These are phyloP conservation scores for Lobophora halterata DNA, from an alignment of 2,888 invertebrate genomes.

Conservation along the genomic window DNA sequence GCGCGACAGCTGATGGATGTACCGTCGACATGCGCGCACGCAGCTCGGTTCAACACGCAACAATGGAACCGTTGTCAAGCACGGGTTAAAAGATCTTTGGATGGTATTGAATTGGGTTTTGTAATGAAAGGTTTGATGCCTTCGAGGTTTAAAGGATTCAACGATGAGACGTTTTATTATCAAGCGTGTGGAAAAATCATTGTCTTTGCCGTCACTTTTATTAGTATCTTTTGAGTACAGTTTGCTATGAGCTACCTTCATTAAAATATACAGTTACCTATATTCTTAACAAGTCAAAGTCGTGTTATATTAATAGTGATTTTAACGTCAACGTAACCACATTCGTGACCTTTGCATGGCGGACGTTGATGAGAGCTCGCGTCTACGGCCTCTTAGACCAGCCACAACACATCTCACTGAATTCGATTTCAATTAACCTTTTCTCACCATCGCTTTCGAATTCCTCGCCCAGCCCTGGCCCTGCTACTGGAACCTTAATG, in stretches of 20 bases:
- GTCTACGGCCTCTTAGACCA: not conserved
- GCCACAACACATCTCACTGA: slow-evolving; percentile 5
- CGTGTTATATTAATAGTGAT: no score
- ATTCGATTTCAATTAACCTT: slow-evolving; percentile 26
- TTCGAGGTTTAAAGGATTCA: not conserved
- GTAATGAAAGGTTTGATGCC: no score
- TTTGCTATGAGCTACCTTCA: no score
- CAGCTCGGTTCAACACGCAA: slow-evolving; percentile 1
- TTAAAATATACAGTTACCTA: no score
- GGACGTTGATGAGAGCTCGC: no score
- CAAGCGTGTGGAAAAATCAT: no score
- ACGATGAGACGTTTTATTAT: no score
- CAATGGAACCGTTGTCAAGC: slow-evolving; percentile 11
- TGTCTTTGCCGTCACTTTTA: no score
- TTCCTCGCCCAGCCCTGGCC: slow-evolving; percentile 13
- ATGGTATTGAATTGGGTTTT: not conserved
- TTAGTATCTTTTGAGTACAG: no score
- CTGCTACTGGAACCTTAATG: slow-evolving; percentile 39
- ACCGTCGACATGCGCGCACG: slow-evolving; percentile 11
- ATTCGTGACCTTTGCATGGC: no score
- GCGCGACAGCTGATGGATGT: slow-evolving; percentile 23
- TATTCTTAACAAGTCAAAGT: no score
- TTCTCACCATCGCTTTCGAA: slow-evolving; percentile 25
- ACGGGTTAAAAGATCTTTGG: not conserved
- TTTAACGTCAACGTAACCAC: no score